Base-by-base conservation (phyloP, 2,888 invertebrate species). In the Lissonota sp. region DNA sequence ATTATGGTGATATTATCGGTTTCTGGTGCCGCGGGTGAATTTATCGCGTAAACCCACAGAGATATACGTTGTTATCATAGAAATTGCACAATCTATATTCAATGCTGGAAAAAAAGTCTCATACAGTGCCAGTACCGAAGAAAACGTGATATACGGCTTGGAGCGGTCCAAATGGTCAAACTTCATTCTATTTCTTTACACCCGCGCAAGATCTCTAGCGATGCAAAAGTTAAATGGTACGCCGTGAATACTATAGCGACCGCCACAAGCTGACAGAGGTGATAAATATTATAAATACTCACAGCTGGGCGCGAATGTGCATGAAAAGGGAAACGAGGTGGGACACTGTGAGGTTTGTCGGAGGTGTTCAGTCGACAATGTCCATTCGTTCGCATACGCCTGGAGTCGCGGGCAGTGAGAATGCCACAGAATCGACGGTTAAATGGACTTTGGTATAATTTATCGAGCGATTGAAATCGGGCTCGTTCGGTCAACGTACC, bases 401-500 rank as follows among this genome's bases (percentile, higher is more conserved):
- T 51, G 46, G 53, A 73, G 69, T 64, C 76, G 46, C 3, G 26
- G 26, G 67, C 72, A 70, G 64, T 14, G 69, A 60, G 77, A 76
- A 72, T 55, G 73, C 73, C 60, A 64, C 73, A 64, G 80, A 73
- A 77, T 81, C 79, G 78, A 72, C 84, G 79, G 82, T 84, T 82
- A 84, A 85, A 81, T 82, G 83, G 82, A 83, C 76, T 84, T 78
- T 46, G 77, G 85, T 84, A 85, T 87, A 86, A 87, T 87, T 86
- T 84, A 87, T 86, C 84, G 85, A 60, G 80, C 80, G 85, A 85
- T 85, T 83, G 77, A 75, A 76, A 81, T 79, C 74, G 79, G 60
- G 73, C 63, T 26, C 44, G 26, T 26, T 71, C 46, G 71, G 55
- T 37, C 75, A 64, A 63, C 58, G 58, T 39, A 69, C 57, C 37